phyloP scores from a whole-genome alignment of 2,113 vertebrate genomes.

The Salvelinus alpinus region DNA sequence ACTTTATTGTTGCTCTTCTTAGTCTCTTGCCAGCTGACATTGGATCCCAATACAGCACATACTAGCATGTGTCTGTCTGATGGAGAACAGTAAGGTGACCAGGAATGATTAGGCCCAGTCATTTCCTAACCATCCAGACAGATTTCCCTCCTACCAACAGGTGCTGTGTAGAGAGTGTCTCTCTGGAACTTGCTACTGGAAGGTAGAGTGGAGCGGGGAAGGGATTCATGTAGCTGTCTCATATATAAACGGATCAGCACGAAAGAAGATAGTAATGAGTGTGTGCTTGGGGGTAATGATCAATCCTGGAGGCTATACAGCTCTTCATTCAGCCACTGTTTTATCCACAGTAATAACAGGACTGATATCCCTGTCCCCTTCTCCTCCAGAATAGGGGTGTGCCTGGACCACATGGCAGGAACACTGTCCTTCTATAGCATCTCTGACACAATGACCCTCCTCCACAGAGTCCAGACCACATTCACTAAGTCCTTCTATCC shows the following conservation, averaged over 20 bases:
- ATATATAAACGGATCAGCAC: neutral
- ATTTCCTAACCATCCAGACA: neutral
- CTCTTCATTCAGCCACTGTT: neutral
- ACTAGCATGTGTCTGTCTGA: neutral
- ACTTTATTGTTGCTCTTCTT: neutral
- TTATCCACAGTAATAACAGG: neutral
- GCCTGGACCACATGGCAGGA: conserved; percentile 69
- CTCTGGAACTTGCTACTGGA: neutral
- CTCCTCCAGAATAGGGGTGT: conserved; percentile 66
- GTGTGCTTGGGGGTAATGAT: neutral
- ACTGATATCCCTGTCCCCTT: conserved; percentile 39
- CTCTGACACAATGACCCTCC: conserved; percentile 41
- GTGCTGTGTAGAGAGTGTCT: neutral
- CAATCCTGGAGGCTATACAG: neutral
- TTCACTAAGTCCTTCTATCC: conserved; percentile 58
- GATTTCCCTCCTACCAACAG: neutral
- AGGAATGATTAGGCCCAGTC: neutral
- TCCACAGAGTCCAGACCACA: conserved; percentile 45
- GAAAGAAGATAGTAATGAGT: neutral
- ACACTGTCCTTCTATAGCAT: conserved; percentile 79
- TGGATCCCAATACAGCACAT: neutral
- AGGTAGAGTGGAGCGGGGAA: neutral
- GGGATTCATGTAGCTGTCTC: neutral
- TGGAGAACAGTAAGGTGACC: neutral
- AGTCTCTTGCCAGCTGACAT: neutral